Conservation (phyloP, 2,888 invertebrate genomes). For the Euclidia mi region DNA sequence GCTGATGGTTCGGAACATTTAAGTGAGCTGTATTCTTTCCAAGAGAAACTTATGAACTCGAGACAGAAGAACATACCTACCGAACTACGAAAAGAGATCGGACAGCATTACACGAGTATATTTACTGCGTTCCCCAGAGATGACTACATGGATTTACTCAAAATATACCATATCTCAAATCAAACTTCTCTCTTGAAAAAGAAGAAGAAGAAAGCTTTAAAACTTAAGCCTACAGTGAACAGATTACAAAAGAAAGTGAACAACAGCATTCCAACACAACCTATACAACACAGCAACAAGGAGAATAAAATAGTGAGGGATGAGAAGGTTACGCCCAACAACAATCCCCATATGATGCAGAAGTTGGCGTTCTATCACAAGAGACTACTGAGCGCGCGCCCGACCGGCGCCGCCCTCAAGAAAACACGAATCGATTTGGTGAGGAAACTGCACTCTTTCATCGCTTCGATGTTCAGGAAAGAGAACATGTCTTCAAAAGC, state of each 20-base stretch:
- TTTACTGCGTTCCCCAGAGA: conserved; percentile 82
- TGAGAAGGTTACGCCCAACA: conserved; percentile 22
- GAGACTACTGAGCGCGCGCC: conserved; percentile 60
- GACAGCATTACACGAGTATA: conserved; percentile 85
- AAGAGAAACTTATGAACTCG: conserved; percentile 71
- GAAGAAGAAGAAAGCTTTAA: conserved; percentile 56
- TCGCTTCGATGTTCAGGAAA: conserved; percentile 61
- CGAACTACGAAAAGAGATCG: conserved; percentile 84
- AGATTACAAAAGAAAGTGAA: conserved; percentile 55
- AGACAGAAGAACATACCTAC: conserved; percentile 71
- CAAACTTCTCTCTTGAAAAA: conserved; percentile 46
- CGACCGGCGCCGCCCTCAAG: conserved; percentile 59
- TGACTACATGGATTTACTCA: conserved; percentile 78
- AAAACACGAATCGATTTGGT: conserved; percentile 64
- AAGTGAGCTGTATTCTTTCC: conserved; percentile 75
- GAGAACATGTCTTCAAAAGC: conserved; percentile 64
- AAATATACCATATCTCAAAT: conserved; percentile 66
- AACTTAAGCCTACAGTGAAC: conserved; percentile 54
- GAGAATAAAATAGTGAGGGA: conserved; percentile 16
- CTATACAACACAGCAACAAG: conserved; percentile 36
- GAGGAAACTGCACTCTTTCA: conserved; percentile 65
- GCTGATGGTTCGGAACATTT: conserved; percentile 85
- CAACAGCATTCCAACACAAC: conserved; percentile 58
- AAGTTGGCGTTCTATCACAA: conserved; percentile 66
- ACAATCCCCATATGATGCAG: conserved; percentile 44